A percentile compares a stretch with the other conserved stretches of the same genome.
These are phyloP conservation scores for Catotricha subobsoleta DNA, from an alignment of 2,888 invertebrate species.

Conservation along the genomic window DNA sequence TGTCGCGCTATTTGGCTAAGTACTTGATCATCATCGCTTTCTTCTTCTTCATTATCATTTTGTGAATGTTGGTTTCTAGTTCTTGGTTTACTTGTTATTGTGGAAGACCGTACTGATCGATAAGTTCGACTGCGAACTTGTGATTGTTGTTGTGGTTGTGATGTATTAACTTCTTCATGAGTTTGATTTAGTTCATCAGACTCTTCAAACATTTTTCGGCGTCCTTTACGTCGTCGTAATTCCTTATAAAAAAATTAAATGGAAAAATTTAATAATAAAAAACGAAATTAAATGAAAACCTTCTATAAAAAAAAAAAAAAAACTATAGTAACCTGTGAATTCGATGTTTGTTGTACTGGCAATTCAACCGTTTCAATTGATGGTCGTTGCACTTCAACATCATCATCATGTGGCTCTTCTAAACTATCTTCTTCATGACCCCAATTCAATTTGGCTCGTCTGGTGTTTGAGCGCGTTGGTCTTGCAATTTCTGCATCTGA, in stretches of 20 bases:
- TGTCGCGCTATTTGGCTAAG: slow-evolving; percentile 1
- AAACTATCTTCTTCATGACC: slow-evolving; percentile 19
- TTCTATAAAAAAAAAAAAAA: too few species aligned
- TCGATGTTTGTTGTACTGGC: too few species aligned
- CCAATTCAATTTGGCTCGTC: slow-evolving; percentile 24
- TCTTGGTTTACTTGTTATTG: too few species aligned
- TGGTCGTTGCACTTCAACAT: too few species aligned
- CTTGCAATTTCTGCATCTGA: slow-evolving; percentile 17
- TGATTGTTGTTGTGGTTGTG: neutral
- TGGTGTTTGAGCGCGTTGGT: slow-evolving; percentile 24
- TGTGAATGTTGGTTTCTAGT: neutral
- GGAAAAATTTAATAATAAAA: neutral
- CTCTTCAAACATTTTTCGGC: too few species aligned
- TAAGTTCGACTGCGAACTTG: neutral
- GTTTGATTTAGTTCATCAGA: neutral
- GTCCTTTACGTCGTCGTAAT: neutral
- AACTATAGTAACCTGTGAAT: too few species aligned
- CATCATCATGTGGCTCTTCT: slow-evolving; percentile 21
- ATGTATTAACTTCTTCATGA: neutral
- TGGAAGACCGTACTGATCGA: too few species aligned
- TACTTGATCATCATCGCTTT: slow-evolving; percentile 8
- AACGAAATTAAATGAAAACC: too few species aligned
- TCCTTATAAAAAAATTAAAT: neutral
- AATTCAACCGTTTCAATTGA: too few species aligned
- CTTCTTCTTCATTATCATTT: slow-evolving; percentile 5